phyloP scores from a whole-genome alignment of 1,140 invertebrate species.

The Drosophila tani region DNA sequence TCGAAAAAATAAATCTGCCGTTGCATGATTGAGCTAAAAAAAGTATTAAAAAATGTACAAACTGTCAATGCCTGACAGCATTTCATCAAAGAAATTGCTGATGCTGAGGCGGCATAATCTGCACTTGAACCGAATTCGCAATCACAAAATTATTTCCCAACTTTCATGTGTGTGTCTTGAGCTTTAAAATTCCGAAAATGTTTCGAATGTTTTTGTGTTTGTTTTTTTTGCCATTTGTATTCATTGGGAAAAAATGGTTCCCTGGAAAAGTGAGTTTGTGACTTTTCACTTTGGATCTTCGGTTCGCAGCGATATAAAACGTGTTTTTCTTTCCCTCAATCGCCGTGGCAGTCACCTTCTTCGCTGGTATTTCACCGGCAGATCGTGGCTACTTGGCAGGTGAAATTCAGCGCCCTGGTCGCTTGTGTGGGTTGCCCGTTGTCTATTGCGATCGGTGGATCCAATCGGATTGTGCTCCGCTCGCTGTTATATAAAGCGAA shows the following conservation, averaged over 20 bases:
- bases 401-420: constrained; percentile 34
- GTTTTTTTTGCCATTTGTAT: constrained; percentile 12
- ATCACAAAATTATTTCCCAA: constrained; percentile 26
- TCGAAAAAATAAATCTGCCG: constrained; percentile 22
- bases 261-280: constrained; percentile 69
- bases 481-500: constrained; percentile 65
- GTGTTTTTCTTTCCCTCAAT: constrained; percentile 57
- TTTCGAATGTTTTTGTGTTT: constrained; percentile 8
- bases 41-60: background rate
- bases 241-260: constrained; percentile 28
- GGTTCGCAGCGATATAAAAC: constrained; percentile 60
- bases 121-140: constrained; percentile 45
- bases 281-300: constrained; percentile 72
- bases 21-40: constrained; percentile 48
- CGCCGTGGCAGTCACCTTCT: constrained; percentile 32
- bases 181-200: constrained; percentile 42
- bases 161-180: constrained; percentile 13
- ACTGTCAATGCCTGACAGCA: constrained; percentile 48
- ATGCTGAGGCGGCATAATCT: constrained; percentile 22
- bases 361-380: constrained; percentile 22
- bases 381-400: constrained; percentile 56
- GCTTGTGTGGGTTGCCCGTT: constrained; percentile 41
- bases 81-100: constrained; percentile 51
- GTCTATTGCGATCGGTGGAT: constrained; percentile 36
- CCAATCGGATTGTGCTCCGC: constrained; percentile 31